A percentile compares a stretch with the other conserved stretches of the same genome.
Conservation (phyloP, 2,113 vertebrate genomes). For the Phrynosoma platyrhinos region DNA sequence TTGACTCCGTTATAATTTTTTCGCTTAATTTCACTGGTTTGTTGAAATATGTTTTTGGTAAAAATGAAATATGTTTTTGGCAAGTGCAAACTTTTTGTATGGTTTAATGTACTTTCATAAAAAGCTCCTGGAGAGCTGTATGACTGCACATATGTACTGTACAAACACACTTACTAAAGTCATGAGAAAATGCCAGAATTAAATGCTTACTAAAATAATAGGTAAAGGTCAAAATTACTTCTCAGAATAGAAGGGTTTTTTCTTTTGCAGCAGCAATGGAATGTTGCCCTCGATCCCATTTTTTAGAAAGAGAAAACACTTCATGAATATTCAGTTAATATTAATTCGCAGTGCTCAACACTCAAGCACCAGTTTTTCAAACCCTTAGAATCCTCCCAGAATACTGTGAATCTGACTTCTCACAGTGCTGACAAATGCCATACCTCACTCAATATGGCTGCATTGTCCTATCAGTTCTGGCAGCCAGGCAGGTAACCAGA, state of each 20-base stretch:
- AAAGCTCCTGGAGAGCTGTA: neutral
- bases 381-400: conserved; percentile 44
- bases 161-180: neutral
- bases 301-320: conserved; percentile 48
- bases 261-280: conserved; percentile 30
- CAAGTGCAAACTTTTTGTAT: conserved; percentile 10
- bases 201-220: conserved; percentile 38
- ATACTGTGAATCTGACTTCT: conserved; percentile 12
- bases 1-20: neutral
- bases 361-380: conserved; percentile 41
- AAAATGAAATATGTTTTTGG: neutral
- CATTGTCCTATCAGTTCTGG: conserved; percentile 54
- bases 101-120: conserved; percentile 32
- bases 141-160: neutral
- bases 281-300: conserved; percentile 47
- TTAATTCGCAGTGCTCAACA: conserved; percentile 33
- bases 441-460: conserved; percentile 20
- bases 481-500: conserved; percentile 74
- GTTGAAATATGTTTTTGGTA: conserved; percentile 10
- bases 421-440: neutral
- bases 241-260: conserved; percentile 42
- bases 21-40: conserved; percentile 29
- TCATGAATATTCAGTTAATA: conserved; percentile 57
- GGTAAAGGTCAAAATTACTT: conserved; percentile 45
- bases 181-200: neutral